Conservation (phyloP, 2,797 vertebrate species). For the Rousettus madagascariensis region DNA sequence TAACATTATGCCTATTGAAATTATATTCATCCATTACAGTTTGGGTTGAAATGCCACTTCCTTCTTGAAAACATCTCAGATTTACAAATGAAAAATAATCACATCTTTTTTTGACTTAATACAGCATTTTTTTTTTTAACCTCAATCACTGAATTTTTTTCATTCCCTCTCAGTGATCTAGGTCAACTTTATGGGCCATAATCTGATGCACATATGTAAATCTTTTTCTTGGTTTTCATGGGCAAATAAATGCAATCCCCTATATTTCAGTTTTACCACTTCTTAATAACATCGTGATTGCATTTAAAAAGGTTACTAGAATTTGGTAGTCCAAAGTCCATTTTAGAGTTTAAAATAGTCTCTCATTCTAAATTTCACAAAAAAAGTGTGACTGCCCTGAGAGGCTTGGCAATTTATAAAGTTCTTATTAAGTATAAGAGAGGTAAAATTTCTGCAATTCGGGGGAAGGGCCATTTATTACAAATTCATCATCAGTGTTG, state of each 20-base stretch:
- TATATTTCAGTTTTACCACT: slow-evolving; percentile 50
- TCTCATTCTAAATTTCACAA: slow-evolving; percentile 30
- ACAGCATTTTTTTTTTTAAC: not conserved
- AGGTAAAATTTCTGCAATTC: not conserved
- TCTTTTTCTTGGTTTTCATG: slow-evolving; percentile 45
- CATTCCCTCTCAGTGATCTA: not conserved
- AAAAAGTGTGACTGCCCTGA: not conserved
- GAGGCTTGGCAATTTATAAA: not conserved
- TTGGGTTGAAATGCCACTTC: slow-evolving; percentile 8
- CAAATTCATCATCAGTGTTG: not conserved
- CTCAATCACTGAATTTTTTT: slow-evolving; percentile 4
- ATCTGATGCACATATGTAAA: slow-evolving; percentile 21
- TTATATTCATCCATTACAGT: slow-evolving; percentile 34
- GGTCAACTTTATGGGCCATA: slow-evolving; percentile 10
- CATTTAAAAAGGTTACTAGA: slow-evolving; percentile 31
- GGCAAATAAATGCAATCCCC: not conserved
- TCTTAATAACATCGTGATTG: slow-evolving; percentile 7
- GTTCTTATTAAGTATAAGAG: not conserved
- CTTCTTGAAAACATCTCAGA: not conserved
- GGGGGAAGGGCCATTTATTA: not conserved
- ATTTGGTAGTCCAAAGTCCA: not conserved
- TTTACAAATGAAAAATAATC: slow-evolving; percentile 40
- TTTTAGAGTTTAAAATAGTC: slow-evolving; percentile 18
- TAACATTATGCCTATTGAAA: slow-evolving; percentile 19
- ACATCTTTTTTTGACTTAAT: not conserved